Percentiles rank a stretch among this genome's conserved stretches.
Conservation (phyloP, 2,888 invertebrate species). For the Mamestra brassicae region DNA sequence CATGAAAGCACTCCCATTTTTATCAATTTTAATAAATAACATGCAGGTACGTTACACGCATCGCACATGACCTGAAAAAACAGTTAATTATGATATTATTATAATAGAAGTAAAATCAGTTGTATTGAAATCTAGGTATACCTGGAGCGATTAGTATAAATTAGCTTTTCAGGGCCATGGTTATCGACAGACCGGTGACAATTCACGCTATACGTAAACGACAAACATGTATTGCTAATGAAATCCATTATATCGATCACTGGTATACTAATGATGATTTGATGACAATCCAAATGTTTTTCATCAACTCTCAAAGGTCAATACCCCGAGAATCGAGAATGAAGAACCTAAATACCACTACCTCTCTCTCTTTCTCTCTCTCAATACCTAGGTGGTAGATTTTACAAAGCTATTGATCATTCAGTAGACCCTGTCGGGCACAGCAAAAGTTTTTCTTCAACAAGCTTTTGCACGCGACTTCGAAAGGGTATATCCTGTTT, state of each 20-base stretch:
- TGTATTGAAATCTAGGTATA: constrained; percentile 11
- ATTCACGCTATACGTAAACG: constrained; percentile 7
- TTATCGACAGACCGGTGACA: constrained; percentile 6
- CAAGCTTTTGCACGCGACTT: no score
- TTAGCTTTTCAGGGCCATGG: constrained; percentile 34
- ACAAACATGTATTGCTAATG: not conserved
- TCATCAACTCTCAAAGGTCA: no score
- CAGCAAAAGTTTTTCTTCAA: no score
- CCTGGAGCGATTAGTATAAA: constrained; percentile 13
- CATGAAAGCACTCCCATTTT: constrained; percentile 15
- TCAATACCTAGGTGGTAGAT: no score
- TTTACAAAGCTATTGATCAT: no score
- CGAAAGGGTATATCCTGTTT: no score
- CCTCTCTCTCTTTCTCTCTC: no score
- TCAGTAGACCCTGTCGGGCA: no score
- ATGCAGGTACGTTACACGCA: not conserved
- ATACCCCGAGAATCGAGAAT: no score
- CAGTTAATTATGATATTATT: not conserved
- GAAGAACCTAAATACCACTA: no score
- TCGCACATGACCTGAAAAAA: constrained; percentile 6
- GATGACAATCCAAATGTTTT: no score
- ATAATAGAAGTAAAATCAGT: not conserved
- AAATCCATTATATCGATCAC: not conserved
- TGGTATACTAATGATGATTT: not conserved
- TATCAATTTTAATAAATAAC: constrained; percentile 8